A percentile compares a stretch with the other conserved stretches of the same genome.
Conservation (phyloP, 2,888 invertebrate species). For the Suillia variegata region DNA sequence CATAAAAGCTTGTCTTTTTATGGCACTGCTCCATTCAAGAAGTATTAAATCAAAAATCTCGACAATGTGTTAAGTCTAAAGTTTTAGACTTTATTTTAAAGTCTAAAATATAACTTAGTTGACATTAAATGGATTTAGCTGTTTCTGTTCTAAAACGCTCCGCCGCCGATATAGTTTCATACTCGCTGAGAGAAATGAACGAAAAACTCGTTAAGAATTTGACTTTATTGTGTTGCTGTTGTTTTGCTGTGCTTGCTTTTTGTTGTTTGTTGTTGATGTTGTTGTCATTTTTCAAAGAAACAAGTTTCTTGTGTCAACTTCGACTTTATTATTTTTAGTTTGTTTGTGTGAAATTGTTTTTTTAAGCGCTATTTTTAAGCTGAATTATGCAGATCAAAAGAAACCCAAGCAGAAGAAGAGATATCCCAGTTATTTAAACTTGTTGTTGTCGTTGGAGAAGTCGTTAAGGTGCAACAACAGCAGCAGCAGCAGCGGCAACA, state of each 20-base stretch:
- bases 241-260: not conserved
- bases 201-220: slow-evolving; percentile 20
- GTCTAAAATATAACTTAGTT: no score
- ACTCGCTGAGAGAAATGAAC: not conserved
- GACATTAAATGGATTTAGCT: no score
- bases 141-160: no score
- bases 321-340: not conserved
- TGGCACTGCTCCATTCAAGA: no score
- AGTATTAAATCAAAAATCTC: no score
- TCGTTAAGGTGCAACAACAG: not conserved
- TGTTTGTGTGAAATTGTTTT: not conserved
- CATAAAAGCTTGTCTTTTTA: slow-evolving; percentile 3
- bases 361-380: not conserved
- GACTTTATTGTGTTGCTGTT: not conserved
- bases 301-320: slow-evolving; percentile 6
- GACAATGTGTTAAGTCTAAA: no score
- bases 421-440: not conserved
- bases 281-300: not conserved
- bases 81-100: no score
- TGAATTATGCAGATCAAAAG: not conserved
- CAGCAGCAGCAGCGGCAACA: no score
- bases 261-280: not conserved
- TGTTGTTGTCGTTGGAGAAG: not conserved
- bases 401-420: no score
- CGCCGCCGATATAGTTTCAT: no score